Evolutionary conservation across 2,888 invertebrate genomes (phyloP).

Genomic region (Scaptomyza tumidula): DNA sequence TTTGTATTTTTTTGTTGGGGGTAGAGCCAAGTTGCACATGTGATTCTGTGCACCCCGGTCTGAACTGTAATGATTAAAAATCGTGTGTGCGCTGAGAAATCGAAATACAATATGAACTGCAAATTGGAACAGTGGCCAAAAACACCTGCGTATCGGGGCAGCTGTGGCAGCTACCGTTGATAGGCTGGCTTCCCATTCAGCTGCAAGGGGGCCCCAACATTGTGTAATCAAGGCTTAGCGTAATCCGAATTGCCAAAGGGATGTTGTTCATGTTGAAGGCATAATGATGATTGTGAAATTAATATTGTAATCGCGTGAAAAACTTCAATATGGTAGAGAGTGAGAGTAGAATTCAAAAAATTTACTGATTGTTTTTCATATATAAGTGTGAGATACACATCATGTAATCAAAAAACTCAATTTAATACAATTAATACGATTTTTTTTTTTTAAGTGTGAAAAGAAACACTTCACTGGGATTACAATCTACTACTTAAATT

Average conservation of each 20-base stretch:
- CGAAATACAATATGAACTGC: slow-evolving; percentile 67
- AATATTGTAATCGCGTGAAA: slow-evolving; percentile 48
- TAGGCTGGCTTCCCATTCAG: slow-evolving; percentile 47
- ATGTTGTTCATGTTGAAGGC: slow-evolving; percentile 29
- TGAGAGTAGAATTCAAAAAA: slow-evolving; percentile 1
- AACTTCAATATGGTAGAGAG: slow-evolving; percentile 8
- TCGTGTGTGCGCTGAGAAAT: slow-evolving; percentile 67
- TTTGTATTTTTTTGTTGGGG: slow-evolving; percentile 60
- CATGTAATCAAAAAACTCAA: background rate
- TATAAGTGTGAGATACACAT: background rate
- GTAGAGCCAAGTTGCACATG: slow-evolving; percentile 46
- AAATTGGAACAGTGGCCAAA: slow-evolving; percentile 75
- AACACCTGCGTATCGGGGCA: slow-evolving; percentile 61
- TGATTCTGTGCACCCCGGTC: slow-evolving; percentile 38
- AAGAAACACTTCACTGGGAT: background rate
- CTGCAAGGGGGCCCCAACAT: slow-evolving; percentile 30
- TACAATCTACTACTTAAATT: background rate
- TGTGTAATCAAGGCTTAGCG: slow-evolving; percentile 51
- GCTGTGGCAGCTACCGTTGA: slow-evolving; percentile 60
- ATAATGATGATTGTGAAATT: slow-evolving; percentile 67
- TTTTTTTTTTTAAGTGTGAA: background rate
- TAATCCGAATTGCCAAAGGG: slow-evolving; percentile 17
- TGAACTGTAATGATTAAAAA: slow-evolving; percentile 72
- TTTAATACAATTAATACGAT: background rate
- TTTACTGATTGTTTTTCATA: background rate